Base-by-base conservation (phyloP, 2,888 invertebrate species). In the Sycophila texana region DNA sequence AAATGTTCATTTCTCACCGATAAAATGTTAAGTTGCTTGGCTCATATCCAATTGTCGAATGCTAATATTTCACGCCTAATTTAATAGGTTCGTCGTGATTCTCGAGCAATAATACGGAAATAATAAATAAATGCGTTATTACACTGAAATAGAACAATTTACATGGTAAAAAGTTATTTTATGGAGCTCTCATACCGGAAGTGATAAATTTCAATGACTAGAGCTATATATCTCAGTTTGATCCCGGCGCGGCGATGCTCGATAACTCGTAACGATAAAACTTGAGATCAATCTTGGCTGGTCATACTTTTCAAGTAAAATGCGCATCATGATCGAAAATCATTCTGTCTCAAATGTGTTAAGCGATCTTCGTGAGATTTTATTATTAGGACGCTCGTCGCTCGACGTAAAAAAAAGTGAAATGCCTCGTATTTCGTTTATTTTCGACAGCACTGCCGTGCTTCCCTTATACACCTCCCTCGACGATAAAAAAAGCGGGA, bases 291-390 rank as follows among this genome's bases (percentile, higher is more conserved):
- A 75, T 53, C 20, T 53, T 61, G 68, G n/a, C 53, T 39, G 61
- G 68, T 61, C 61, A 53, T 72, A 72, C 61, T 26, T 61, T 61
- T 61, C 61, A 30, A 61, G 72, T 72, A 61, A 72, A 72, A 72
- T 72, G 72, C 61, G 22, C 20, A 26, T 53, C 72, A 30, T 63
- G 61, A 61, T 61, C 51, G 61, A 63, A 30, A 53, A 60, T 75
- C 39, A 61, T 30, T 53, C 30, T 53, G 58, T 68, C 60, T n/a
- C 18, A 16, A 20, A 49, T 0, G 10, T 39, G 61, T 61, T 39
- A 75, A 61, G 60, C 68, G 14, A 53, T 68, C 22, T 22, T 14
- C 61, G 10, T 7, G 30, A 13, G 20, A 75, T 55, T 75, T 68
- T 61, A 68, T 53, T 49, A 20, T 39, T 5, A 2, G 16, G 30